Evolutionary conservation across 1,140 invertebrate genomes (phyloP), one percentile per base, ranked within the genome.

Genomic region (Bilobella aurantiaca): DNA sequence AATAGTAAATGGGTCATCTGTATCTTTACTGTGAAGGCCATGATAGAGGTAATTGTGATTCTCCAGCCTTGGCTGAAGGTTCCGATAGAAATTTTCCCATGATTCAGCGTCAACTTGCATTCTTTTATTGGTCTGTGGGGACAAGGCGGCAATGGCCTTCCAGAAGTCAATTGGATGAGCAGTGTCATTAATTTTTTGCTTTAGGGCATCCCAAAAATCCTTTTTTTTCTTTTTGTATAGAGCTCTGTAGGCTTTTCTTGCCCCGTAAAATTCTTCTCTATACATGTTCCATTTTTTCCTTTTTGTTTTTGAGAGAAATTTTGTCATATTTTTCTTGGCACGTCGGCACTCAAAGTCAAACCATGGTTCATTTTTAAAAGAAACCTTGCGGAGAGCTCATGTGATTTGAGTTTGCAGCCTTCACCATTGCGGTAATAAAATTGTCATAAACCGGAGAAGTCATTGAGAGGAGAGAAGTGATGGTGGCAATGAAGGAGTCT

Each of bases 351-450:
- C 34, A 23, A 3, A 21, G 27, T 63, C 61, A 63, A 16, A 63
- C 61, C 61, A 63, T 12, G 61, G 61, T 37, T 63, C 29, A 63
- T 47, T 42, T 58, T 58, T n/a, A n/a, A n/a, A n/a, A n/a, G n/a
- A n/a, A n/a, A n/a, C n/a, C n/a, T n/a, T n/a, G n/a, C n/a, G n/a
- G n/a, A n/a, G n/a, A n/a, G n/a, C n/a, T n/a, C n/a, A n/a, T n/a
- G n/a, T n/a, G n/a, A n/a, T n/a, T n/a, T n/a, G n/a, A n/a, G n/a
- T n/a, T n/a, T n/a, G n/a, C n/a, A n/a, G n/a, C n/a, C n/a, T n/a
- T n/a, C n/a, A n/a, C n/a, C n/a, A n/a, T n/a, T n/a, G n/a, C n/a
- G n/a, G n/a, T n/a, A n/a, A n/a, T n/a, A n/a, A n/a, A n/a, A n/a
- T n/a, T n/a, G n/a, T n/a, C n/a, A n/a, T n/a, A n/a, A n/a, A n/a